phyloP scores from a whole-genome alignment of 2,888 invertebrate species.

The Biston betularia region DNA sequence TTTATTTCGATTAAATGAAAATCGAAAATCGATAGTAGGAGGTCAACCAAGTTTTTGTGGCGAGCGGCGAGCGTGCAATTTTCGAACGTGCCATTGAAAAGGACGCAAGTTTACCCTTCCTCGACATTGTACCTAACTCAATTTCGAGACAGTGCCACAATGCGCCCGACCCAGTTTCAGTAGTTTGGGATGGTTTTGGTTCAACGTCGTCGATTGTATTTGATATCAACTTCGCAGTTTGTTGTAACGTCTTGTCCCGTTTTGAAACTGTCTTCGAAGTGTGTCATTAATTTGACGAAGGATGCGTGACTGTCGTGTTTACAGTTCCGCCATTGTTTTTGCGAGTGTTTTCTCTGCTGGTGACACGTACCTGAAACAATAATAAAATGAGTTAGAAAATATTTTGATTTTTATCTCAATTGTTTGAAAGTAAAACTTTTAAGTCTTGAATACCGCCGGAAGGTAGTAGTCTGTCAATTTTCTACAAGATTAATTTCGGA shows the following conservation, averaged over 20 bases:
- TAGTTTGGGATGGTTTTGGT: constrained; percentile 67
- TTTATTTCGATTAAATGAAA: constrained; percentile 20
- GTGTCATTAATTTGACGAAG: constrained; percentile 40
- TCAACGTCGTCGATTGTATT: constrained; percentile 55
- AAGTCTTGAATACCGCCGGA: too few relatives aligned
- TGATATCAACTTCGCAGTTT: constrained; percentile 57
- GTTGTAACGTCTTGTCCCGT: constrained; percentile 42
- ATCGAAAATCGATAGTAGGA: constrained; percentile 38
- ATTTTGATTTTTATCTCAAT: background rate
- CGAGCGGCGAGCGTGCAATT: constrained; percentile 72
- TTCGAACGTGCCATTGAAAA: constrained; percentile 67
- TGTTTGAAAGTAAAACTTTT: background rate
- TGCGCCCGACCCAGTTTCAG: constrained; percentile 63
- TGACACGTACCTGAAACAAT: constrained; percentile 50
- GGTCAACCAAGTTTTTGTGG: constrained; percentile 48
- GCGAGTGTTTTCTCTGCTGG: constrained; percentile 25
- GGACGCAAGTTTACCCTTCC: constrained; percentile 59
- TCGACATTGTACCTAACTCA: constrained; percentile 65
- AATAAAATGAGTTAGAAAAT: constrained; percentile 11
- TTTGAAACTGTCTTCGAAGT: constrained; percentile 44
- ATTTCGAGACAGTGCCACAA: constrained; percentile 68
- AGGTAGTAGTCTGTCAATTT: too few relatives aligned
- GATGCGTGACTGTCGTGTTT: constrained; percentile 44
- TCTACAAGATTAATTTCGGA: too few relatives aligned
- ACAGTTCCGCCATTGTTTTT: constrained; percentile 23